These are phyloP conservation scores for Nymphalis urticae DNA, from an alignment of 2,888 invertebrate genomes.

Conservation along the genomic window DNA sequence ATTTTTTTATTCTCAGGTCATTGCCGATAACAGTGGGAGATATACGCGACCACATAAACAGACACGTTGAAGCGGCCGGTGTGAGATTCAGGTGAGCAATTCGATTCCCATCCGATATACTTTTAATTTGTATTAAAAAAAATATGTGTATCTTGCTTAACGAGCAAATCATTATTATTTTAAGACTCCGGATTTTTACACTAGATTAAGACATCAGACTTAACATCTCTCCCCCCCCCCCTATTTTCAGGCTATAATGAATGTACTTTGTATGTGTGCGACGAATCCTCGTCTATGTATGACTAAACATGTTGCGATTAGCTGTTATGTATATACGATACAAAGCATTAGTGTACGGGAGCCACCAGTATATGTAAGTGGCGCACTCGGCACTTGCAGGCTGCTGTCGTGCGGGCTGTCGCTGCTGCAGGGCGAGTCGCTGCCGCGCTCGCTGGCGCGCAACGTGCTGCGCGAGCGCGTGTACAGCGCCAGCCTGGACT, in stretches of 20 bases:
- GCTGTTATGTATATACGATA: too few species aligned
- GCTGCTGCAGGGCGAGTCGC: conserved; percentile 95
- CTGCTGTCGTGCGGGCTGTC: conserved; percentile 95
- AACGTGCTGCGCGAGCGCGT: conserved; percentile 97
- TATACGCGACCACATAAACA: conserved; percentile 86
- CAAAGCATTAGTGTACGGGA: too few species aligned
- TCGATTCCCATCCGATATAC: not conserved
- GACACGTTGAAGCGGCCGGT: conserved; percentile 95
- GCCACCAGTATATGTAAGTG: too few species aligned
- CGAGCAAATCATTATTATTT: not conserved
- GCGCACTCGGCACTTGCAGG: conserved; percentile 67
- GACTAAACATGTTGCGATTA: too few species aligned
- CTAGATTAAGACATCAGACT: too few species aligned
- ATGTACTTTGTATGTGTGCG: too few species aligned
- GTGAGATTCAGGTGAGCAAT: conserved; percentile 89
- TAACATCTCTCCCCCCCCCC: too few species aligned
- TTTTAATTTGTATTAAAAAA: too few species aligned
- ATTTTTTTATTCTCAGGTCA: conserved; percentile 75
- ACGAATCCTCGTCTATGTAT: too few species aligned
- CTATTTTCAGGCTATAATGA: too few species aligned
- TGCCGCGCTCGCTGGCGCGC: conserved; percentile 91
- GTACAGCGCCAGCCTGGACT: conserved; percentile 96
- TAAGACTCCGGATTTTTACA: too few species aligned
- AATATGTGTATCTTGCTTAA: not conserved
- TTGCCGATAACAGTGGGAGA: conserved; percentile 92